phyloP scores from a whole-genome alignment of 2,797 vertebrate species.

The Myotis pilosus region DNA sequence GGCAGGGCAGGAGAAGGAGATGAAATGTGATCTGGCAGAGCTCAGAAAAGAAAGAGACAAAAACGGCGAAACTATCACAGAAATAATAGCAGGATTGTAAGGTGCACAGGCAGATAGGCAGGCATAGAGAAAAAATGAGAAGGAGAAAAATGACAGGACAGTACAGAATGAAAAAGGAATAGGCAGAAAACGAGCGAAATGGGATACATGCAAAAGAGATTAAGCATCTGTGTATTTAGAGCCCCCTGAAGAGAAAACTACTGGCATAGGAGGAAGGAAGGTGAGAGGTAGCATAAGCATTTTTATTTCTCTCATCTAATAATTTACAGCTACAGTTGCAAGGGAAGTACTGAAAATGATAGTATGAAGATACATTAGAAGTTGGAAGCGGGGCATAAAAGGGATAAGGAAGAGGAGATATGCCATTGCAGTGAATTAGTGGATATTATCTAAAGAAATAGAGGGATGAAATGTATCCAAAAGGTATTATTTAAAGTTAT shows the following conservation, averaged over 20 bases:
- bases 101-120: neutral
- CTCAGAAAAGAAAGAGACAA: neutral
- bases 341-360: neutral
- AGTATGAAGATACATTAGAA: neutral
- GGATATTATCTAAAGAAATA: neutral
- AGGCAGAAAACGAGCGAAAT: neutral
- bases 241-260: neutral
- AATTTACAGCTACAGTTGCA: neutral
- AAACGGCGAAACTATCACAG: neutral
- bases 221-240: neutral
- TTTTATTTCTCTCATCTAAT: neutral
- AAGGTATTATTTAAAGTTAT: neutral
- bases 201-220: neutral
- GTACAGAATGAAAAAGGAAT: neutral
- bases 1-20: neutral
- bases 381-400: neutral
- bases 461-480: neutral
- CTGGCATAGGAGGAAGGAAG: neutral
- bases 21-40: neutral
- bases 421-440: neutral
- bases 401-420: neutral
- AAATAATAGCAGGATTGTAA: neutral
- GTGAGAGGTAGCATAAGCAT: neutral
- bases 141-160: neutral
- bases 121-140: neutral